Conservation (phyloP, 2,113 vertebrate species). For the Nansenia antarctica region DNA sequence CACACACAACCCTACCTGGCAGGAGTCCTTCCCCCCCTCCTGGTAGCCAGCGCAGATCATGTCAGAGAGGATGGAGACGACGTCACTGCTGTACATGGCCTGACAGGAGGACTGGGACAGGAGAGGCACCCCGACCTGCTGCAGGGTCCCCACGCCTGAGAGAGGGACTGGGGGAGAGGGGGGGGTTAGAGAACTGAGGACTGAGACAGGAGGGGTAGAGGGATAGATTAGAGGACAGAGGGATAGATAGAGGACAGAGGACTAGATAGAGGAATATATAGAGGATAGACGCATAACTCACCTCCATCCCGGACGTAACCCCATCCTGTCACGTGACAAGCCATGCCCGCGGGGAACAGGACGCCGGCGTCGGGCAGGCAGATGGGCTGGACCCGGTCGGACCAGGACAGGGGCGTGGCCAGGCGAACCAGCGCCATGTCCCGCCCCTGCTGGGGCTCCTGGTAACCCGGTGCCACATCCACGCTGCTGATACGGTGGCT, state of each 20-base stretch:
- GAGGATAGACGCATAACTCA: slow-evolving; percentile 47
- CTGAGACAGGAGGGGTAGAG: not conserved
- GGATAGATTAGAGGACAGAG: not conserved
- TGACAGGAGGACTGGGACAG: slow-evolving; percentile 68
- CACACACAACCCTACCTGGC: slow-evolving; percentile 70
- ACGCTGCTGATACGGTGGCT: slow-evolving; percentile 37
- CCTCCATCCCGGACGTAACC: slow-evolving; percentile 64
- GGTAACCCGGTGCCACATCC: slow-evolving; percentile 68
- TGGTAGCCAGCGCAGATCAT: slow-evolving; percentile 79
- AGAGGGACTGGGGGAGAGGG: slow-evolving; percentile 59
- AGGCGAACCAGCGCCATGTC: slow-evolving; percentile 73
- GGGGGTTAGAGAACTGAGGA: not conserved
- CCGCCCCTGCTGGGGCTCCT: slow-evolving; percentile 60
- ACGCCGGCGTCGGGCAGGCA: slow-evolving; percentile 62
- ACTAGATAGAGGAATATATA: not conserved
- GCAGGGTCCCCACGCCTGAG: slow-evolving; percentile 55
- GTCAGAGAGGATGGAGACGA: slow-evolving; percentile 59
- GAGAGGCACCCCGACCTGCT: slow-evolving; percentile 75
- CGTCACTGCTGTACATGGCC: slow-evolving; percentile 59
- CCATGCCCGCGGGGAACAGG: slow-evolving; percentile 59
- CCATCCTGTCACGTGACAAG: slow-evolving; percentile 77
- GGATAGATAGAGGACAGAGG: not conserved
- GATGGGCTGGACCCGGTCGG: slow-evolving; percentile 59
- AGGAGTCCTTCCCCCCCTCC: slow-evolving; percentile 73
- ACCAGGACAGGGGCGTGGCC: slow-evolving; percentile 56